phyloP scores from a whole-genome alignment of 2,113 vertebrate species.

The Mionectes macconnelli region DNA sequence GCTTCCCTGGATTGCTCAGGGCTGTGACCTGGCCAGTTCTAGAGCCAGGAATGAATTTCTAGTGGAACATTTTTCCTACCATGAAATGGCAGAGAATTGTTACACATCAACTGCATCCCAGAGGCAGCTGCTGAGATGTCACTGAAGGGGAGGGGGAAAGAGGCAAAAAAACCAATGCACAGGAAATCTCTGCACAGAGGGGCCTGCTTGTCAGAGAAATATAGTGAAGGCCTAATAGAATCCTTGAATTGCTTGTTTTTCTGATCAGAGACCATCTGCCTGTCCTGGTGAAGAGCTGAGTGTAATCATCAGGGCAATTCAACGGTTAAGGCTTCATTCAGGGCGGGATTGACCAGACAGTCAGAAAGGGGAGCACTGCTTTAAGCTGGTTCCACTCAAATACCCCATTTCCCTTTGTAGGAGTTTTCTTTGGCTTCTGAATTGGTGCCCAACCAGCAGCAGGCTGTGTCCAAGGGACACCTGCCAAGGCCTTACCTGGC shows the following conservation, averaged over 20 bases:
- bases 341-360: neutral
- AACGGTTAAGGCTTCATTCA: neutral
- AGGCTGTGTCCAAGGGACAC: neutral
- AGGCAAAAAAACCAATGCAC: fast-evolving
- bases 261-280: neutral
- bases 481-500: neutral
- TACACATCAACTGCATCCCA: neutral
- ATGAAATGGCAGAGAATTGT: neutral
- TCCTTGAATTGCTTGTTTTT: neutral
- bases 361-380: neutral
- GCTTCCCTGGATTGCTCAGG: neutral
- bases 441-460: neutral
- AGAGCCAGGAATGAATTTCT: neutral
- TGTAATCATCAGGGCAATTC: neutral
- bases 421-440: neutral
- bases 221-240: neutral
- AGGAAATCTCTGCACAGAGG: neutral
- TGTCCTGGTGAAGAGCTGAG: neutral
- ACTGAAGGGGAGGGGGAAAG: no score
- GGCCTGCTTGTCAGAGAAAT: neutral
- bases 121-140: neutral
- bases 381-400: neutral
- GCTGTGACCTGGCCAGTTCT: neutral
- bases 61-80: neutral
- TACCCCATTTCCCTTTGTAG: neutral